Percentiles rank a stretch among this genome's conserved stretches.
phyloP scores from a whole-genome alignment of 1,140 invertebrate species.

The Nasonia longicornis region DNA sequence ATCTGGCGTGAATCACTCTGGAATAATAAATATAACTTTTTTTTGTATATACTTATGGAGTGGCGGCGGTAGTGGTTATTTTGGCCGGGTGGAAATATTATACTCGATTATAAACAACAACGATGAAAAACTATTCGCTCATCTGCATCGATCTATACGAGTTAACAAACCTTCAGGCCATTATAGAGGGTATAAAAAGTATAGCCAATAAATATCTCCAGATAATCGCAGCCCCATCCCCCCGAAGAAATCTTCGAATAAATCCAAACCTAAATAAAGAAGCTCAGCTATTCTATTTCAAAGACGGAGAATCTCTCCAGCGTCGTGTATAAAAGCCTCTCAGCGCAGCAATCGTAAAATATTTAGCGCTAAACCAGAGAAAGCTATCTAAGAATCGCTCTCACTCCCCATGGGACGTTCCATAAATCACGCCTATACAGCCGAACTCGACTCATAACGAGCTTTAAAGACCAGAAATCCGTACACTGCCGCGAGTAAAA shows the following conservation, averaged over 20 bases:
- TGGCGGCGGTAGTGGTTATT: too few species aligned
- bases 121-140: too few species aligned
- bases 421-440: conserved; percentile 18
- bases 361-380: conserved; percentile 34
- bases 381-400: background rate
- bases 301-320: background rate
- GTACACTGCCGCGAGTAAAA: background rate
- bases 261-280: background rate
- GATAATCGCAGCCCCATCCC: background rate
- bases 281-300: background rate
- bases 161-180: too few species aligned
- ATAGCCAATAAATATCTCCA: background rate
- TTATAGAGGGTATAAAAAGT: background rate
- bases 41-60: too few species aligned
- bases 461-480: conserved; percentile 11
- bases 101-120: too few species aligned
- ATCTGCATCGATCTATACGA: too few species aligned
- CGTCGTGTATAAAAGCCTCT: background rate
- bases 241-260: background rate
- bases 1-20: background rate
- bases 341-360: conserved; percentile 21
- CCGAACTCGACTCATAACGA: background rate
- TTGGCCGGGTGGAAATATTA: too few species aligned
- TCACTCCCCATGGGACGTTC: background rate
- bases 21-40: background rate